phyloP scores from a whole-genome alignment of 2,888 invertebrate genomes.

The Taenaris catops region DNA sequence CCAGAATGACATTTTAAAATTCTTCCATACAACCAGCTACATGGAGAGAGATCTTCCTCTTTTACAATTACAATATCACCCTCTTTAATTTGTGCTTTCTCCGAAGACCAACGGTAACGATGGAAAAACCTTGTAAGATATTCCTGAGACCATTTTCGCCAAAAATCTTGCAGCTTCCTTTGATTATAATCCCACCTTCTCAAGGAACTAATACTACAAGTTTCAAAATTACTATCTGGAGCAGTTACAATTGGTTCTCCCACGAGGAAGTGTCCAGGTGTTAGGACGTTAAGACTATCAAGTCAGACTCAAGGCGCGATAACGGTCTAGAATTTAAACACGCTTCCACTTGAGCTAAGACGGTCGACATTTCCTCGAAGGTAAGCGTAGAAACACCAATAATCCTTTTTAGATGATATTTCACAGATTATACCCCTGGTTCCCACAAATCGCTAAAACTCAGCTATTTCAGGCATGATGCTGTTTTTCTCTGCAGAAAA shows the following conservation, averaged over 20 bases:
- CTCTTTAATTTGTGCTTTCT: slow-evolving; percentile 5
- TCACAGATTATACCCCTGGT: slow-evolving; percentile 10
- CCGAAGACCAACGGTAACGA: slow-evolving; percentile 8
- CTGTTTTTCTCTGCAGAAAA: neutral
- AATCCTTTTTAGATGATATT: slow-evolving; percentile 16
- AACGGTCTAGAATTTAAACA: too few species aligned
- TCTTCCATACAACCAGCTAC: too few species aligned
- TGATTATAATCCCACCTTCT: too few species aligned
- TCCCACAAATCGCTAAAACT: neutral
- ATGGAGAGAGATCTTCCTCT: slow-evolving; percentile 13
- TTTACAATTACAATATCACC: slow-evolving; percentile 15
- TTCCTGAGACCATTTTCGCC: slow-evolving; percentile 11
- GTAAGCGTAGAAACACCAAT: slow-evolving; percentile 14
- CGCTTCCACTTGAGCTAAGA: neutral
- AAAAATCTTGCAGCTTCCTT: slow-evolving; percentile 15
- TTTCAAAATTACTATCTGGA: slow-evolving; percentile 10
- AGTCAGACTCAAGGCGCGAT: too few species aligned
- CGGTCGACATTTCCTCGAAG: slow-evolving; percentile 13
- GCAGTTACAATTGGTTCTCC: slow-evolving; percentile 3
- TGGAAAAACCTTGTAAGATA: slow-evolving; percentile 10
- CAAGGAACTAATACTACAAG: too few species aligned
- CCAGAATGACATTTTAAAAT: too few species aligned
- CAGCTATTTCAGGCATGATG: neutral
- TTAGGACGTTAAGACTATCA: too few species aligned
- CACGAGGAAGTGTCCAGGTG: too few species aligned